phyloP scores from a whole-genome alignment of 2,888 invertebrate species.

The Deroplatys truncata region DNA sequence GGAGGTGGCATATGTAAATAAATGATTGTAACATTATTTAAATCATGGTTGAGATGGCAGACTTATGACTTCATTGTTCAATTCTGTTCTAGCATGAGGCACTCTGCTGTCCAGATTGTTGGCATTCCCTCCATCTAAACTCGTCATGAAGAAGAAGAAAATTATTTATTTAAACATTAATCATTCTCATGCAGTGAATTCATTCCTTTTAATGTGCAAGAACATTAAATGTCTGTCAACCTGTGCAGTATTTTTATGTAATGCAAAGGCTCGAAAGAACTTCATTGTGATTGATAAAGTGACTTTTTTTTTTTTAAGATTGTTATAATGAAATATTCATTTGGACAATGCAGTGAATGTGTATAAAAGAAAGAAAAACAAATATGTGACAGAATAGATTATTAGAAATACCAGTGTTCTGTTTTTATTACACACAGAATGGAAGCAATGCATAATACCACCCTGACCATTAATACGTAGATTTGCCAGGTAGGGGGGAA shows the following conservation, averaged over 20 bases:
- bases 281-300: background rate
- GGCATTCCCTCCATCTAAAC: background rate
- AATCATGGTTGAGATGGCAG: background rate
- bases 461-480: too few relatives aligned
- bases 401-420: background rate
- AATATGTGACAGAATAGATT: background rate
- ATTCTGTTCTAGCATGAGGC: conserved; percentile 22
- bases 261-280: background rate
- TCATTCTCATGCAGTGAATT: background rate
- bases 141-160: background rate
- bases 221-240: background rate
- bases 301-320: background rate
- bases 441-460: background rate
- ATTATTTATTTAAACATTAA: background rate
- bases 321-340: background rate
- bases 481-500: too few relatives aligned
- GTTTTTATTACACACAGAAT: background rate
- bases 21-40: background rate
- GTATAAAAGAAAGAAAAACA: background rate
- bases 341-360: background rate
- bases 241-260: background rate
- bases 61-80: background rate
- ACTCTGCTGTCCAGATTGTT: background rate
- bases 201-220: background rate
- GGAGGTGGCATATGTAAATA: background rate